These are phyloP conservation scores for Diuraphis noxia DNA, from an alignment of 1,140 invertebrate genomes.

Conservation along the genomic window DNA sequence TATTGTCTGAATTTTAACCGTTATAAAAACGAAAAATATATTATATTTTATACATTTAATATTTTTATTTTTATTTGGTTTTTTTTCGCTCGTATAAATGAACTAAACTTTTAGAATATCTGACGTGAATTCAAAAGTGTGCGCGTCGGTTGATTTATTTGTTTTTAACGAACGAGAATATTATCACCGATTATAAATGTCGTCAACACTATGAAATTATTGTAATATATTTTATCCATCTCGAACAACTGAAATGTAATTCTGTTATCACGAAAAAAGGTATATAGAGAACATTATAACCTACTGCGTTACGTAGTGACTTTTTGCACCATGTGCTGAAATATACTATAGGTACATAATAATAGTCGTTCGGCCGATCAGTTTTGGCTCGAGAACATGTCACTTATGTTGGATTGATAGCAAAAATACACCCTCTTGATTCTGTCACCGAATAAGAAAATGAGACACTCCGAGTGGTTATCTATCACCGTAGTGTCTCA, in stretches of 20 bases:
- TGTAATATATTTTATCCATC: background rate
- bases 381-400: background rate
- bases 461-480: background rate
- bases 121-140: background rate
- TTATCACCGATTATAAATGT: background rate
- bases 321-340: background rate
- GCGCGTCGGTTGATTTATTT: background rate
- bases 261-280: background rate
- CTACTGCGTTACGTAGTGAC: background rate
- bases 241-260: background rate
- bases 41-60: background rate
- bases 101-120: background rate
- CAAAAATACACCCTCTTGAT: background rate
- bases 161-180: background rate
- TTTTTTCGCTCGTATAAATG: background rate
- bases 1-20: background rate
- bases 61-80: background rate
- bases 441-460: background rate
- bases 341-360: background rate
- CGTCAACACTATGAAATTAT: background rate
- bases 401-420: constrained; percentile 3
- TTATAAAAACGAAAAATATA: background rate
- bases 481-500: background rate
- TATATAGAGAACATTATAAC: background rate
- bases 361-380: background rate